Conservation (phyloP, 2,113 vertebrate species). For the Eonycteris spelaea region DNA sequence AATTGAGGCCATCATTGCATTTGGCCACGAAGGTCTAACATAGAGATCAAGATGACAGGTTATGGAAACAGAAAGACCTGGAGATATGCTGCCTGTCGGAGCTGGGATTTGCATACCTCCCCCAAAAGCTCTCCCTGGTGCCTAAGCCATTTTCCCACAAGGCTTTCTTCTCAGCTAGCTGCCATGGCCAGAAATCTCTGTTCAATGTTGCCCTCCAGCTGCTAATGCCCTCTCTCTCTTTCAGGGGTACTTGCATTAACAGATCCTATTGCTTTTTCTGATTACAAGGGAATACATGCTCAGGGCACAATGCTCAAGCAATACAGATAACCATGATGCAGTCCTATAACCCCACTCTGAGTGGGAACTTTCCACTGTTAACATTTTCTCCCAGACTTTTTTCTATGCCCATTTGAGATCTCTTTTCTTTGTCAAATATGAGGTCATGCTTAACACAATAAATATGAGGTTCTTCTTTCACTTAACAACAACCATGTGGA, state of each 20-base stretch:
- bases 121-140: too few relatives aligned
- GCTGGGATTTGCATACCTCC: not conserved
- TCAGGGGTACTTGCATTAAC: not conserved
- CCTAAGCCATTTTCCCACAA: not conserved
- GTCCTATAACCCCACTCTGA: not conserved
- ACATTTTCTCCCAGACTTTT: not conserved
- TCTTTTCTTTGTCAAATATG: not conserved
- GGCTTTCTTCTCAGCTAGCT: not conserved
- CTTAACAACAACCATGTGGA: not conserved
- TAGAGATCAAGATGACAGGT: not conserved
- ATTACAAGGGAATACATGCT: not conserved
- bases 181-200: not conserved
- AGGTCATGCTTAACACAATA: not conserved
- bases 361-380: not conserved
- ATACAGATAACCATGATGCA: accelerated
- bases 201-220: not conserved
- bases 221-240: not conserved
- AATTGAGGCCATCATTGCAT: not conserved
- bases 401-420: not conserved
- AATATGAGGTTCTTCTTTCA: too few relatives aligned
- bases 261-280: not conserved
- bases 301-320: too few relatives aligned
- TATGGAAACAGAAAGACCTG: not conserved
- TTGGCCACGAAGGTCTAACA: accelerated
- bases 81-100: not conserved